Conservation (phyloP, 2,888 invertebrate species). For the Aphodius sticticus region DNA sequence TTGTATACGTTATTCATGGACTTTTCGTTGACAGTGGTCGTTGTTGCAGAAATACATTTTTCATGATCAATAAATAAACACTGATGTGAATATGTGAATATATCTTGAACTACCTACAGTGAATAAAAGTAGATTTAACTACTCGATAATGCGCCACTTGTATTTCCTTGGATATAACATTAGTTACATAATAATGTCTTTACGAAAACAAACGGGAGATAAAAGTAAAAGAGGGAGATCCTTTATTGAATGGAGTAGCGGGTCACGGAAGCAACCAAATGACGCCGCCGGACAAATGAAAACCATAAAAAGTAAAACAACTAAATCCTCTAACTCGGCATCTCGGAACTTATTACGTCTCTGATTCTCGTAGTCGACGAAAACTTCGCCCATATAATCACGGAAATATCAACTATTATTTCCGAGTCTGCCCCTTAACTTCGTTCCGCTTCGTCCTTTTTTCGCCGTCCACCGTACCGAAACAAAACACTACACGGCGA, state of each 20-base stretch:
- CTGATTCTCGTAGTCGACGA: background rate
- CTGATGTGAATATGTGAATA: too few species aligned
- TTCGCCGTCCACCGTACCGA: background rate
- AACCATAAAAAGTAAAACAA: background rate
- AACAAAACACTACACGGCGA: background rate
- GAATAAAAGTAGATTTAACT: too few species aligned
- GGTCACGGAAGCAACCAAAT: background rate
- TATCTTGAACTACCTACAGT: too few species aligned
- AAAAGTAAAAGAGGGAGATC: background rate
- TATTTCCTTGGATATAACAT: too few species aligned
- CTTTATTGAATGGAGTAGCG: background rate
- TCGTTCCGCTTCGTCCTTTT: background rate
- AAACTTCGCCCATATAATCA: slow-evolving; percentile 30
- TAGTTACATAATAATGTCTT: background rate
- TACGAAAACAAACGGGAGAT: background rate
- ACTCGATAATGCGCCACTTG: too few species aligned
- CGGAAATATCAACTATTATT: slow-evolving; percentile 31
- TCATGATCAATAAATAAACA: too few species aligned
- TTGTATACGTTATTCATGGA: too few species aligned
- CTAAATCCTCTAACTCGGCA: background rate
- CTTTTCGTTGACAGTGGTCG: too few species aligned
- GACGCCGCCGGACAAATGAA: background rate
- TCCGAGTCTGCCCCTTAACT: slow-evolving; percentile 11
- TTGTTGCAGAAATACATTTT: too few species aligned
- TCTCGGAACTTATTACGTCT: background rate